A percentile compares a stretch with the other conserved stretches of the same genome.
phyloP scores from a whole-genome alignment of 2,888 invertebrate genomes.

The Pecten maximus region DNA sequence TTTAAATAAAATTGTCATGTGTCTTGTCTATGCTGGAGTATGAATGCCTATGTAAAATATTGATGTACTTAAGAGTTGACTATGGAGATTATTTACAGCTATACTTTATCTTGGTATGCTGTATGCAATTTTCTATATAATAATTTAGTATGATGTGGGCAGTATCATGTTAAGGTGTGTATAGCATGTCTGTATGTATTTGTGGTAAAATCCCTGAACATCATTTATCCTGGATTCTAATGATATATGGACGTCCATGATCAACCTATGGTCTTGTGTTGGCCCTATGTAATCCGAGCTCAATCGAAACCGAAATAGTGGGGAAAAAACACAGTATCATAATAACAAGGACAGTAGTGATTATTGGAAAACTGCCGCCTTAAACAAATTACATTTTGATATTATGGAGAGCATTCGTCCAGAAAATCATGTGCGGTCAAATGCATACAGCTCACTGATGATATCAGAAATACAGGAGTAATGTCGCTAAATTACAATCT shows the following conservation, averaged over 20 bases:
- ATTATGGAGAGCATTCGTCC: not conserved
- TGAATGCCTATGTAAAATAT: not conserved
- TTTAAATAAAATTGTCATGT: not conserved
- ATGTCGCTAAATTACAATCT: constrained; percentile 12
- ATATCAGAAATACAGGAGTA: constrained; percentile 1
- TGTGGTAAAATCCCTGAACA: not conserved
- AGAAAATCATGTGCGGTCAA: constrained; percentile 29
- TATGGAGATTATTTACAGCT: not conserved
- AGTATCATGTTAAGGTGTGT: not conserved
- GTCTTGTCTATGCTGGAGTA: not conserved
- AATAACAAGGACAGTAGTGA: not conserved
- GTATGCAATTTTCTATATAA: not conserved
- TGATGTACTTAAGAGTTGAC: not conserved
- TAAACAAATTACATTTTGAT: constrained; percentile 27
- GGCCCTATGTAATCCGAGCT: not conserved
- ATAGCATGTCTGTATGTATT: not conserved
- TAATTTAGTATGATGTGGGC: not conserved
- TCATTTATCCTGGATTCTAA: not conserved
- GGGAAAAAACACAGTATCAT: not conserved
- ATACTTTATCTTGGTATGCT: not conserved
- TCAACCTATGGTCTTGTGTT: constrained; percentile 12
- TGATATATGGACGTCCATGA: not conserved
- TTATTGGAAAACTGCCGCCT: not conserved
- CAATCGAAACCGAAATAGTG: not conserved
- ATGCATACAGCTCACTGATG: constrained; percentile 22